Percentiles rank a stretch among this genome's conserved stretches.
Evolutionary conservation across 2,888 invertebrate species (phyloP).

Genomic region (Euspilapteryx auroguttella): DNA sequence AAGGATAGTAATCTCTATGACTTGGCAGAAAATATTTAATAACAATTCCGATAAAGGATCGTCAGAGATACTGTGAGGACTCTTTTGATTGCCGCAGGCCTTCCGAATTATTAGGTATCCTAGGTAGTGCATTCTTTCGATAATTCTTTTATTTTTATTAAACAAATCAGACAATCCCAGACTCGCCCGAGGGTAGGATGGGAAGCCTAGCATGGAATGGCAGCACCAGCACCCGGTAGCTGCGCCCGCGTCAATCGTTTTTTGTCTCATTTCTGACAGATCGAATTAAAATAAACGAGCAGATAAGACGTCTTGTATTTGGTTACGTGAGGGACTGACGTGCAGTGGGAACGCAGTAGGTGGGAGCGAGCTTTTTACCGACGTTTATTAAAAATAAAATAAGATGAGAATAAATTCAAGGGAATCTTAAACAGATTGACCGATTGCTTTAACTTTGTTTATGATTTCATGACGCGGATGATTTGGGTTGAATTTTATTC

Average conservation of each 20-base stretch:
- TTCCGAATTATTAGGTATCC: too few species aligned
- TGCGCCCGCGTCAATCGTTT: constrained; percentile 28
- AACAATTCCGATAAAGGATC: too few species aligned
- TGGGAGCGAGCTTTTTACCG: constrained; percentile 20
- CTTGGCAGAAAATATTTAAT: too few species aligned
- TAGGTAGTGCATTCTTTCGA: too few species aligned
- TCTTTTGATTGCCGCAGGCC: too few species aligned
- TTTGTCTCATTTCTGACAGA: constrained; percentile 54
- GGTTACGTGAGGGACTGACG: constrained; percentile 50
- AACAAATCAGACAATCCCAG: too few species aligned
- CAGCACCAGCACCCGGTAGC: constrained; percentile 37
- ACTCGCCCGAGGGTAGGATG: too few species aligned
- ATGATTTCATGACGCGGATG: not conserved
- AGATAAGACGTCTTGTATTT: constrained; percentile 55
- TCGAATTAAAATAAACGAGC: constrained; percentile 60
- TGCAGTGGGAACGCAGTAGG: constrained; percentile 50
- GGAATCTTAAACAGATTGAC: not conserved
- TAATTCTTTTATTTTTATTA: too few species aligned
- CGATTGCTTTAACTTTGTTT: not conserved
- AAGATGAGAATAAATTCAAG: not conserved
- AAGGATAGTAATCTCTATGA: too few species aligned
- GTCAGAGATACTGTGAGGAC: too few species aligned
- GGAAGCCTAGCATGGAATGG: too few species aligned
- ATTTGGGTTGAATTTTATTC: too few species aligned
- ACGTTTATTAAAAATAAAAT: not conserved